phyloP scores from a whole-genome alignment of 2,113 vertebrate species.

The Phrynosoma blainvillii region DNA sequence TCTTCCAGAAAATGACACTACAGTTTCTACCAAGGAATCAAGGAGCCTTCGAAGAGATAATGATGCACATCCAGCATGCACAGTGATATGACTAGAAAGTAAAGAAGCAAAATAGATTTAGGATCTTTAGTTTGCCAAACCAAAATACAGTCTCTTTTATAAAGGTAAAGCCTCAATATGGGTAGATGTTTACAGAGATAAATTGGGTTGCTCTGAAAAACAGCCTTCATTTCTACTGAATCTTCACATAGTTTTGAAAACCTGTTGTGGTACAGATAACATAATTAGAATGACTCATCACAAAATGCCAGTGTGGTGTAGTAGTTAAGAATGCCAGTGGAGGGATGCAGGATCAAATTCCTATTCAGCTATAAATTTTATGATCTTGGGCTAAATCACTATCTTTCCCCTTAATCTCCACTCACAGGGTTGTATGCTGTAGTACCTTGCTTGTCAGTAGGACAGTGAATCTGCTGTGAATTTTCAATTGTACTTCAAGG shows the following conservation, averaged over 20 bases:
- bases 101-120: not conserved
- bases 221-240: not conserved
- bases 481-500: too few relatives aligned
- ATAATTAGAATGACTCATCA: not conserved
- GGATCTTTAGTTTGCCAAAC: too few relatives aligned
- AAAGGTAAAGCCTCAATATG: too few relatives aligned
- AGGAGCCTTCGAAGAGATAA: not conserved
- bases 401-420: not conserved
- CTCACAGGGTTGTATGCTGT: not conserved
- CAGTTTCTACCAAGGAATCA: slow-evolving; percentile 5
- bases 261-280: not conserved
- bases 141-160: too few relatives aligned
- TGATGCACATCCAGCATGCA: not conserved
- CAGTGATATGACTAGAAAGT: not conserved
- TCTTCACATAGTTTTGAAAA: not conserved
- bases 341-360: not conserved
- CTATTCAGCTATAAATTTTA: not conserved
- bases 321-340: too few relatives aligned
- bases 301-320: not conserved
- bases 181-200: too few relatives aligned
- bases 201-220: not conserved
- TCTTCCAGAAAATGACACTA: not conserved
- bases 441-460: too few relatives aligned
- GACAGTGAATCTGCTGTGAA: too few relatives aligned
- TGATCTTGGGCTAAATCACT: not conserved